Evolutionary conservation across 2,797 vertebrate genomes (phyloP), one percentile per base, ranked within the genome.

Genomic region (Bovichtus variegatus): DNA sequence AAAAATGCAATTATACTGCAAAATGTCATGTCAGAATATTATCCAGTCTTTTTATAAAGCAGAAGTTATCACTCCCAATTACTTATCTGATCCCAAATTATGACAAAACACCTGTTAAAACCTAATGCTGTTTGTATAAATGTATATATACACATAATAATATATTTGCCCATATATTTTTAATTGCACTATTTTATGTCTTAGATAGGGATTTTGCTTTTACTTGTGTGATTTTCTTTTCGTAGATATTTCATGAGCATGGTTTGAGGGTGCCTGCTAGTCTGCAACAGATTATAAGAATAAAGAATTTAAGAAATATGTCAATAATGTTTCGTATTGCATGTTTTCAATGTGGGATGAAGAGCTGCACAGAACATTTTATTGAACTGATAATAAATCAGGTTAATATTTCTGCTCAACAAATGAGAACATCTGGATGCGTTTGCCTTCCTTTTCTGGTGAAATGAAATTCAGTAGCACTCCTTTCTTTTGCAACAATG

Each of bases 401-500:
- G 41, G 18, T n/a, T 41, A 16, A 50, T 16, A 2, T 41, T 44
- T 61, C 21, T 60, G 62, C 5, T 54, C 4, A 18, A 9, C 13
- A 16, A 21, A 47, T 16, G 10, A 34, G 21, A 27, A 11, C 15
- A 38, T 60, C 55, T 31, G 9, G 2, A 34, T 9, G 23, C 36
- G 12, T 2, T 36, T 27, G n/a, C 4, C 23, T 54, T 44, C 16
- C 5, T 51, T 63, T 41, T 21, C 60, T 9, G 18, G 61, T 57
- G 29, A 47, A 51, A 61, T 57, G 29, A 47, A 51, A 55, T 76
- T 21, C 25, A 31, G 9, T 3, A 15, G 53, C 23, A 40, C 31
- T 58, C 16, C 40, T 47, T 76, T 27, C 23, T 68, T 60, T 55
- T 10, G 59, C 49, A 62, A 49, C 29, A 60, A 29, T 25, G 16